Base-by-base conservation (phyloP, 2,113 vertebrate genomes). In the Silurus glanis region DNA sequence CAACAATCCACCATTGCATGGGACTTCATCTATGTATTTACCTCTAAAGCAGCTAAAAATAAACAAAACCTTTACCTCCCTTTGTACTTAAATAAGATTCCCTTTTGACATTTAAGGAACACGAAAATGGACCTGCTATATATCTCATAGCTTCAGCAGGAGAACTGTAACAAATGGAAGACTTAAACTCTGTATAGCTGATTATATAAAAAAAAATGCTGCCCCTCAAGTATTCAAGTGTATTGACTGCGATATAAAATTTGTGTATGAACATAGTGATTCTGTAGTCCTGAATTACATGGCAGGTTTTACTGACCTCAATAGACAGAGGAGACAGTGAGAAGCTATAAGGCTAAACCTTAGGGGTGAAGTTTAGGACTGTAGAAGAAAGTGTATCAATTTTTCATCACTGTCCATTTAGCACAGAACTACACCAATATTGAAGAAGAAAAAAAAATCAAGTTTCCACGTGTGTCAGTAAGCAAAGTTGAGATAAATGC, bases 71-170 rank as follows among this genome's bases (percentile, higher is more conserved):
- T 62, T 89, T 85, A 83, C 84, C 87, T 94, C 94, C 92, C 92
- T 94, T 95, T 94, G 91, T 91, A 91, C 92, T 91, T 87, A 91
- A 90, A 88, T 84, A 90, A 25, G 88, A 93, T 93, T 95, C 93
- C 93, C 93, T 94, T 95, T 95, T 83, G 88, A 78, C 72, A 86
- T 84, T 89, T 83, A 89, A 88, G 90, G 88, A 88, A 91, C 90
- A 76, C 87, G 87, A 88, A 91, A 89, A 76, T 88, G 25, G 71
- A 74, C 71, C 71, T 51, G 71, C 71, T 51, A 21, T 23, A 49
- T 83, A 67, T 80, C 76, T 79, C 79, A 66, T 69, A 66, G 13
- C 12, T 58, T 80, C 64, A 23, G 55, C 61, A 64, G 61, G 19
- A 67, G 56, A 51, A 71, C 23, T 51, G 82, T 90, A 90, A 92